Conservation (phyloP, 2,113 vertebrate genomes). For the Rhynchopsitta pachyrhyncha region DNA sequence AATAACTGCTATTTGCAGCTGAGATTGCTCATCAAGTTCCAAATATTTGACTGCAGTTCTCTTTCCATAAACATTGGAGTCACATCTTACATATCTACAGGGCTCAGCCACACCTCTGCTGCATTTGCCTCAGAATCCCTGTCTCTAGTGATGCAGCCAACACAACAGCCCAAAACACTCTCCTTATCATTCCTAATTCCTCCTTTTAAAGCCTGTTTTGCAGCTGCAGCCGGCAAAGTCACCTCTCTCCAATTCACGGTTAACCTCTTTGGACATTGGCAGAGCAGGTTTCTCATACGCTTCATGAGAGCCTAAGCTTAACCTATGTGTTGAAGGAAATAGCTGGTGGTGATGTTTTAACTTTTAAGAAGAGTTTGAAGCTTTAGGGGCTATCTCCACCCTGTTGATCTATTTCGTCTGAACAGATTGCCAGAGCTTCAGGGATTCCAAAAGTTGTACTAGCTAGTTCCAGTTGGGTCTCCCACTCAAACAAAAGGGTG, state of each 20-base stretch:
- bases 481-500: conserved; percentile 39
- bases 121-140: conserved; percentile 1
- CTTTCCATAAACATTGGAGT: conserved; percentile 58
- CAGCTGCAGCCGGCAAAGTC: neutral
- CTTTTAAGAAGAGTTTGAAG: conserved; percentile 35
- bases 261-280: neutral
- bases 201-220: neutral
- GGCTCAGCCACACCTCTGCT: conserved; percentile 34
- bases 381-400: conserved; percentile 5
- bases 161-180: neutral
- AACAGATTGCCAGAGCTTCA: conserved; percentile 20
- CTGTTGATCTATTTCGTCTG: conserved; percentile 34
- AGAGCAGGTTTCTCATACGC: neutral
- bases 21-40: conserved; percentile 34
- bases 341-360: conserved; percentile 18
- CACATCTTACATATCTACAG: conserved; percentile 28
- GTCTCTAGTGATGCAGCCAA: conserved; percentile 4
- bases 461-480: conserved; percentile 10
- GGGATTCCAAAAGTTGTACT: neutral
- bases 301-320: neutral
- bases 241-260: neutral
- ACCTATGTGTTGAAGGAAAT: neutral
- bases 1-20: conserved; percentile 34
- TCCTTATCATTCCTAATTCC: conserved; percentile 1
- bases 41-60: conserved; percentile 4